Evolutionary conservation across 2,113 vertebrate species (phyloP).

Genomic region (Pteruthius melanotis): DNA sequence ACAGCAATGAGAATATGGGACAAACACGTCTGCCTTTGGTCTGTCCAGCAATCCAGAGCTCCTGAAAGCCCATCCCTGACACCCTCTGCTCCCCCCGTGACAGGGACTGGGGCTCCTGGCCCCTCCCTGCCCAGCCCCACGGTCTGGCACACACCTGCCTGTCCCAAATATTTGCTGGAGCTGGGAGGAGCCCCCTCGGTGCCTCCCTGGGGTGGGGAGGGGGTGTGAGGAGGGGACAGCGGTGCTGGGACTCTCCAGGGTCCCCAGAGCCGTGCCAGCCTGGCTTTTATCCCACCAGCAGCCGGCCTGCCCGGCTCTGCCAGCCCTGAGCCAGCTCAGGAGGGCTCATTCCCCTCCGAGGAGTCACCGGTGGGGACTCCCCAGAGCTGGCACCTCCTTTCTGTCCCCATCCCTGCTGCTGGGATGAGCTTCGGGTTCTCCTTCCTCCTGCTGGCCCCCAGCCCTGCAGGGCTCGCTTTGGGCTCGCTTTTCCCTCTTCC

Average conservation of each 20-base stretch:
- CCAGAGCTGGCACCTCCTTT: not conserved
- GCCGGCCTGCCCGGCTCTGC: fast-evolving
- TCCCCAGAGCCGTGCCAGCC: fast-evolving
- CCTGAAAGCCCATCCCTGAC: not conserved
- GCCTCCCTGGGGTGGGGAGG: not conserved
- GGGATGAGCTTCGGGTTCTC: not conserved
- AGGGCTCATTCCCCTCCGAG: not conserved
- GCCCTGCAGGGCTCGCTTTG: not conserved
- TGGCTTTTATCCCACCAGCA: not conserved
- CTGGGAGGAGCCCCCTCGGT: not conserved
- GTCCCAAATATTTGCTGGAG: not conserved
- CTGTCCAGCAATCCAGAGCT: not conserved
- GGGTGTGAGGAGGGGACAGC: not conserved
- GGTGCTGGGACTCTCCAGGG: no score
- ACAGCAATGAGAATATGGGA: not conserved
- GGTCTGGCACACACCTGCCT: not conserved
- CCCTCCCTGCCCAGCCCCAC: not conserved
- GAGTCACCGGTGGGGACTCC: not conserved
- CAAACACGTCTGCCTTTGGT: not conserved
- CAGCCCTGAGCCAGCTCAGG: fast-evolving
- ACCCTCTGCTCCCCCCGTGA: not conserved
- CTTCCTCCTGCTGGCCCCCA: not conserved
- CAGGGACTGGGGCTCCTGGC: fast-evolving
- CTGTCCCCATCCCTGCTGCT: not conserved
- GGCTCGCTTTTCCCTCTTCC: not conserved